phyloP scores from a whole-genome alignment of 2,113 vertebrate genomes.

The Myrmophylax atrothorax region DNA sequence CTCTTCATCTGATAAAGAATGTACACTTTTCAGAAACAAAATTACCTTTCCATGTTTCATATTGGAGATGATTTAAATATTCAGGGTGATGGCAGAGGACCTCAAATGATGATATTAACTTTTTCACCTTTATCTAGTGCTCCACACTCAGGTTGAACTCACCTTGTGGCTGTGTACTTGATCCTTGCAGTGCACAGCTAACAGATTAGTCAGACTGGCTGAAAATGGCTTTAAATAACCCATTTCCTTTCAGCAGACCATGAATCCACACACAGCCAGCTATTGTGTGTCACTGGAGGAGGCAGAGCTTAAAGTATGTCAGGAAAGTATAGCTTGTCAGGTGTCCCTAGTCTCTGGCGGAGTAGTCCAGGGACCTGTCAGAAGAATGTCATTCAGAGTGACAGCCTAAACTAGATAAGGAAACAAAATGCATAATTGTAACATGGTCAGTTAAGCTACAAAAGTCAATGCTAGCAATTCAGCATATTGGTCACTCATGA shows the following conservation, averaged over 20 bases:
- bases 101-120: not conserved
- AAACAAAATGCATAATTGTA: not conserved
- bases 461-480: not conserved
- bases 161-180: not conserved
- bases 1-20: not conserved
- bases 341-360: not conserved
- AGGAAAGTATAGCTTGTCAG: not conserved
- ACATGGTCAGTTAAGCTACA: not conserved
- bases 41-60: not conserved
- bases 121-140: not conserved
- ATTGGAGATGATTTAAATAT: not conserved
- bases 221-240: conserved; percentile 27
- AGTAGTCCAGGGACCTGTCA: not conserved
- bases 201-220: not conserved
- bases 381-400: not conserved
- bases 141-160: not conserved
- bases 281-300: not conserved
- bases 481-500: not conserved
- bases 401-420: not conserved
- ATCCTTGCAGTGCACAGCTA: not conserved
- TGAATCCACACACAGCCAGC: not conserved
- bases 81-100: not conserved
- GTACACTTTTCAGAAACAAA: not conserved
- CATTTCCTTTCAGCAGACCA: not conserved
- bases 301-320: not conserved